Base-by-base conservation (phyloP, 37 sponge, comb jelly and placozoan genomes). In the Petrosia ficiformis region DNA sequence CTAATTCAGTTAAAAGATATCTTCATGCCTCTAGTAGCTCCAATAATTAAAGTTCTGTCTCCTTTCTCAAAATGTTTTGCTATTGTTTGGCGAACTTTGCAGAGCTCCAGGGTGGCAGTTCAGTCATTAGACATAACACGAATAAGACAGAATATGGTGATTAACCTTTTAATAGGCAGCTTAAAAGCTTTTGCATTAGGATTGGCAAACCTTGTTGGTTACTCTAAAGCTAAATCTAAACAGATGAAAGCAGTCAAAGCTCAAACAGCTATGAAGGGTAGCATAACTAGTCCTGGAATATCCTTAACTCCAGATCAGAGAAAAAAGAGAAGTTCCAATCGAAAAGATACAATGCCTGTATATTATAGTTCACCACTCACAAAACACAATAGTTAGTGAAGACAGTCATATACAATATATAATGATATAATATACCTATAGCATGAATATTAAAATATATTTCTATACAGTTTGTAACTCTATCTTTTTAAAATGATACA, bases 61-160 rank as follows among this genome's bases (percentile, higher is more conserved):
- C 54, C 54, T 48, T 14, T 48, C 54, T 48, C 54, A 48, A 14
- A 14, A 8, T 48, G 54, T 48, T 14, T 48, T 8, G 54, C 14
- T 8, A 14, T 44, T 14, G n/a, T 90, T 0, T 80, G 85, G 86
- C 54, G 56, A 39, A 52, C 32, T 5, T 31, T 90, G 4, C 29
- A 68, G 25, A 90, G 78, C 56, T 77, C 86, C 22, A 85, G 68
- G 0, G 48, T 84, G 19, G 77, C 80, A 31, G 80, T 90, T 11
- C 59, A 67, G 6, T 81, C 90, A 1, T 54, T 90, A n/a, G 90
- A 90, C 59, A 56, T 77, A 2, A 33, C 58, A 4, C 36, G 71
- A 28, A 24, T 89, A 22, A 34, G 44, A 41, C 42, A 76, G 63
- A 59, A 39, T n/a, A 71, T 81, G 69, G 68, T 84, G 2, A 42